A percentile compares a stretch with the other conserved stretches of the same genome.
phyloP scores from a whole-genome alignment of 2,888 invertebrate genomes.

The Dione juno region DNA sequence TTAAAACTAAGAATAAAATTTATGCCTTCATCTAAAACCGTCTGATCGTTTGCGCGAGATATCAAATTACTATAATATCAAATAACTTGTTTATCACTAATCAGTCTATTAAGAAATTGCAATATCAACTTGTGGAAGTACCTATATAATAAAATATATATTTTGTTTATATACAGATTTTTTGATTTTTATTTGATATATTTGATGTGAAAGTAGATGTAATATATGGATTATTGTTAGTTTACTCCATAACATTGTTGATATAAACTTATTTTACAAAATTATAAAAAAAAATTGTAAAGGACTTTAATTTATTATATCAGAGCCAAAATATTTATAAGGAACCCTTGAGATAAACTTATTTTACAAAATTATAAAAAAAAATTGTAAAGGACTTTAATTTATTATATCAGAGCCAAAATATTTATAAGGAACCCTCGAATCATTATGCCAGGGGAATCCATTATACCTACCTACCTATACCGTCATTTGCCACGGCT shows the following conservation, averaged over 20 bases:
- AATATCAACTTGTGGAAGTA: too few relatives aligned
- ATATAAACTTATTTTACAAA: too few relatives aligned
- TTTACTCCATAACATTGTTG: too few relatives aligned
- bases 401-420: not conserved
- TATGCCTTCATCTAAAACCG: not conserved
- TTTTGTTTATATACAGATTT: too few relatives aligned
- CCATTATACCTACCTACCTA: constrained; percentile 39
- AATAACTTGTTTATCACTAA: constrained; percentile 13
- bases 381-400: too few relatives aligned
- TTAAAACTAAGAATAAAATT: constrained; percentile 1
- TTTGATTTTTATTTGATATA: too few relatives aligned
- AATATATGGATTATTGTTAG: too few relatives aligned
- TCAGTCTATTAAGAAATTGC: not conserved
- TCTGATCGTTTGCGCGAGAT: not conserved
- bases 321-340: constrained; percentile 1
- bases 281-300: too few relatives aligned
- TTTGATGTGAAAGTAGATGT: too few relatives aligned
- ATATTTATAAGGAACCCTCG: constrained; percentile 24
- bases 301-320: not conserved
- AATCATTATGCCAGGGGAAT: constrained; percentile 37
- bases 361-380: too few relatives aligned
- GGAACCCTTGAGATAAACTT: too few relatives aligned
- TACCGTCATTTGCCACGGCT: constrained; percentile 43
- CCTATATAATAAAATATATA: too few relatives aligned
- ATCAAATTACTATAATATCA: constrained; percentile 12